Conservation (phyloP, 1,140 invertebrate species). For the Eubasilissa regina region DNA sequence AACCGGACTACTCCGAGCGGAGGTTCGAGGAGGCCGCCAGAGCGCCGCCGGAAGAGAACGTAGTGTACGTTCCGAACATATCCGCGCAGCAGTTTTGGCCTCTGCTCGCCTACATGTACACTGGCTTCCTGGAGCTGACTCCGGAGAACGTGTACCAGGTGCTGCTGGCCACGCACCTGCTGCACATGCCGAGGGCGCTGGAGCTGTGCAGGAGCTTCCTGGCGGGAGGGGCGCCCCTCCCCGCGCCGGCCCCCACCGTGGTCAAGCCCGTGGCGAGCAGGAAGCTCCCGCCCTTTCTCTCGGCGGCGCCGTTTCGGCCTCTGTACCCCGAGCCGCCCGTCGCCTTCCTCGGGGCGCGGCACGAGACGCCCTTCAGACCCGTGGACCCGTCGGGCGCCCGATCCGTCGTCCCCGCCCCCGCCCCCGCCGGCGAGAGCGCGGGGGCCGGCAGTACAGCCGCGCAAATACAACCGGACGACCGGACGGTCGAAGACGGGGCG, state of each 20-base stretch:
- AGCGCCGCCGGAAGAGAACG: constrained; percentile 64
- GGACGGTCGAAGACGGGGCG: neutral
- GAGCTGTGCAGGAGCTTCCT: constrained; percentile 74
- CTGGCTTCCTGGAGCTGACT: constrained; percentile 80
- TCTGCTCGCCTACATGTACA: constrained; percentile 84
- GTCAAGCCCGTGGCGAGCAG: constrained; percentile 63
- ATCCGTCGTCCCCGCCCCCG: neutral
- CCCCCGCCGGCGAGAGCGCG: neutral
- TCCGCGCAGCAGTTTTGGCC: constrained; percentile 81
- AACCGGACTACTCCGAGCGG: constrained; percentile 8
- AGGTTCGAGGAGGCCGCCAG: constrained; percentile 44
- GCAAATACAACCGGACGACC: neutral
- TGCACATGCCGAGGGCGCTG: constrained; percentile 83
- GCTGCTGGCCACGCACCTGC: constrained; percentile 80
- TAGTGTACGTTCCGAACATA: constrained; percentile 73
- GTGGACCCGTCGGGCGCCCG: neutral
- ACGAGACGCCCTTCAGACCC: constrained; percentile 33
- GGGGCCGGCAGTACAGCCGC: neutral
- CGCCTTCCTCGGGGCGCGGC: constrained; percentile 64
- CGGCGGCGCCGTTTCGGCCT: constrained; percentile 59
- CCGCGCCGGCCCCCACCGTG: constrained; percentile 65
- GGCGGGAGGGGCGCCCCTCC: constrained; percentile 61
- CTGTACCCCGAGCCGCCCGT: constrained; percentile 61
- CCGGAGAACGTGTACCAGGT: constrained; percentile 83
- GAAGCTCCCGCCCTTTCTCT: constrained; percentile 55